Conservation (phyloP, 1,140 invertebrate genomes). For the Drosophila neocordata region DNA sequence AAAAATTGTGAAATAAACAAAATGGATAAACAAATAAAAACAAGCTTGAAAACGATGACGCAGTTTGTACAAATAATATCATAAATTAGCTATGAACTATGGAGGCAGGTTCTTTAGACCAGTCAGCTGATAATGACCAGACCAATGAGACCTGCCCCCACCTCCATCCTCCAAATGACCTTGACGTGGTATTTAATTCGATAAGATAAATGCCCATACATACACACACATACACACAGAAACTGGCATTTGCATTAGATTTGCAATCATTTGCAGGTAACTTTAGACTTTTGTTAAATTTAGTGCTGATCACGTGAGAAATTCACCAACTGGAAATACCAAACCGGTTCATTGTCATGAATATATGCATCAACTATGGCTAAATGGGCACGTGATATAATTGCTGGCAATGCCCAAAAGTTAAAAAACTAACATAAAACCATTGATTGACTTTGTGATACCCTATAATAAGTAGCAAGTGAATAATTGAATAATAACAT, state of each 20-base stretch:
- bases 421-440: not conserved
- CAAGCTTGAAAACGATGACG: slow-evolving; percentile 39
- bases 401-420: slow-evolving; percentile 18
- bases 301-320: slow-evolving; percentile 51
- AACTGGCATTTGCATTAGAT: not conserved
- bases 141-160: not conserved
- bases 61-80: slow-evolving; percentile 26
- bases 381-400: slow-evolving; percentile 53
- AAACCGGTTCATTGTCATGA: slow-evolving; percentile 29
- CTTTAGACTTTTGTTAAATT: not conserved
- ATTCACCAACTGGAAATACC: slow-evolving; percentile 17
- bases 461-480: too few relatives aligned
- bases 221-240: slow-evolving; percentile 14
- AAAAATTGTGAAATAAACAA: slow-evolving; percentile 53
- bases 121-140: slow-evolving; percentile 5
- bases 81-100: slow-evolving; percentile 34
- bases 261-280: not conserved
- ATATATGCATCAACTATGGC: slow-evolving; percentile 16
- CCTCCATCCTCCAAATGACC: not conserved
- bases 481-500: too few relatives aligned
- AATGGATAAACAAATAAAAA: slow-evolving; percentile 25
- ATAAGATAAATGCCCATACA: slow-evolving; percentile 42
- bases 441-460: not conserved
- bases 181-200: slow-evolving; percentile 12
- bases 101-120: slow-evolving; percentile 14